Percentiles rank a stretch among this genome's conserved stretches.
These are phyloP conservation scores for Penelope pileata DNA, from an alignment of 2,113 vertebrate genomes.

Conservation along the genomic window DNA sequence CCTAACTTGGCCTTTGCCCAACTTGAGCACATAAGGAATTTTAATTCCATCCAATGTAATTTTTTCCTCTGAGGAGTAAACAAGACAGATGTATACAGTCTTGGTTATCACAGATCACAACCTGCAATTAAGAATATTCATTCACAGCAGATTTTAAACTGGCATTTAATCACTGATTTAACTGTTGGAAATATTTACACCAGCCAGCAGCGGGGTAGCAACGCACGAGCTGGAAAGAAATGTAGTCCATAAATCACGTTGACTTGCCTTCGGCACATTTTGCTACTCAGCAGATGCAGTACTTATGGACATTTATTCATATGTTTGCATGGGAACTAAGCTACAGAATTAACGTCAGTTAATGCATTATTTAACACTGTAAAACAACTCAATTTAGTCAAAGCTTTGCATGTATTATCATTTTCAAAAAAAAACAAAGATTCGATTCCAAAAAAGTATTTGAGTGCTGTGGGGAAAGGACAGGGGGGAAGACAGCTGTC, in stretches of 20 bases:
- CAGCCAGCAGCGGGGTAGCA: neutral
- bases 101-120: neutral
- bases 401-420: neutral
- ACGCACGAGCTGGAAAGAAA: neutral
- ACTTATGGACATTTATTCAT: neutral
- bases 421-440: neutral
- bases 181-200: neutral
- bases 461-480: neutral
- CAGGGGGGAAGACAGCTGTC: neutral
- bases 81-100: neutral
- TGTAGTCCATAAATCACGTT: neutral
- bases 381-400: neutral
- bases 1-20: neutral
- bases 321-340: neutral
- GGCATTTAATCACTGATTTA: neutral
- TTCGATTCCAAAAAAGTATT: neutral
- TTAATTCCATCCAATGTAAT: neutral
- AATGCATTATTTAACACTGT: neutral
- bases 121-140: neutral
- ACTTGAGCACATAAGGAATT: rapidly evolving
- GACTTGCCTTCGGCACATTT: neutral
- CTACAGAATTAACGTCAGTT: neutral
- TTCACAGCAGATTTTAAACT: neutral
- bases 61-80: neutral
- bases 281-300: neutral